Evolutionary conservation across 2,797 vertebrate genomes (phyloP), one percentile per base, ranked within the genome.

Genomic region (Meriones psammophilus): DNA sequence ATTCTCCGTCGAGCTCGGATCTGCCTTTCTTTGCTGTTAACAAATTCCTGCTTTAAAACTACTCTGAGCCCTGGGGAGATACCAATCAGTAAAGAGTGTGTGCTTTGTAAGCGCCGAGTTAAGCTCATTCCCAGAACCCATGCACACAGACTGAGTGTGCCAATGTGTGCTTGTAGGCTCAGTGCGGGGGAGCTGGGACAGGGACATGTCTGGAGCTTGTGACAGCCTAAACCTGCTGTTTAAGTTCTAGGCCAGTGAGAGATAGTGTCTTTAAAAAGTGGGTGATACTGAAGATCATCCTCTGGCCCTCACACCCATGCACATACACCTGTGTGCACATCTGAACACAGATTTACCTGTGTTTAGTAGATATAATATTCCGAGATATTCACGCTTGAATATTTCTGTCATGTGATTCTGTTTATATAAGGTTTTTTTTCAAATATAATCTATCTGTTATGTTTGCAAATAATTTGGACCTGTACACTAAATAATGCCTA

Each of bases 361-460:
- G 13, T 26, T 26, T 33, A 46, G 13, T 42, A 33, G 4, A 22
- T 39, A 83, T 18, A 74, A 56, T 54, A 42, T 30, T 46, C 33
- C 36, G 36, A 28, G 54, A 24, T 73, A 64, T 3, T 91, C 17
- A 33, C 20, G 22, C 77, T 94, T 58, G 69, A 3, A 60, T 13
- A 42, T 3, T 80, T 93, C 50, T 87, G 24, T 83, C 13, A 83
- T 33, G 28, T n/a, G 30, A 42, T 85, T 30, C 7, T 69, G 8
- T 64, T 92, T 96, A 84, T 74, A 14, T 64, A 14, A 78, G 69
- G 94, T 6, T 42, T 6, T 50, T 22, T 56, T 89, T 15, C 39
- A 94, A 81, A 85, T 90, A 2, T 87, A 58, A 62, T 77, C 78
- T 83, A 60, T 77, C 39, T 3, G 91, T 77, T 76, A 36, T 50